phyloP scores from a whole-genome alignment of 2,888 invertebrate genomes.

The Labia minor region DNA sequence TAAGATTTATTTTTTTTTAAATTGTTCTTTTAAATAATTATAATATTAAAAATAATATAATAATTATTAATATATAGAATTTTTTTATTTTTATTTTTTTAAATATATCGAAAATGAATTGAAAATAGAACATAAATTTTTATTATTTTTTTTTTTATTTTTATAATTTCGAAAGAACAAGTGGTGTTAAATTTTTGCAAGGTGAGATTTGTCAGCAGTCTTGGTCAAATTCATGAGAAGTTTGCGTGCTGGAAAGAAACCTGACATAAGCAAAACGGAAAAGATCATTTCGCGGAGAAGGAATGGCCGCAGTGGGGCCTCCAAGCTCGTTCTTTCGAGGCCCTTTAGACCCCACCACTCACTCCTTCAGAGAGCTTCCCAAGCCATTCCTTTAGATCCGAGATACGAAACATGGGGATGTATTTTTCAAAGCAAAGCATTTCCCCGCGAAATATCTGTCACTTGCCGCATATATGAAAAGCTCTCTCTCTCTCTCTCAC shows the following conservation, averaged over 20 bases:
- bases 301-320: not conserved
- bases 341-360: not conserved
- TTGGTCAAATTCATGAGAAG: not conserved
- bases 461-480: not conserved
- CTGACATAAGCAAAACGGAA: constrained; percentile 13
- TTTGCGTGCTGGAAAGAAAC: not conserved
- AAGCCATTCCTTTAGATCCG: not conserved
- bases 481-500: not conserved
- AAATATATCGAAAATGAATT: too few relatives aligned
- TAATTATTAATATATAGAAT: too few relatives aligned
- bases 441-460: constrained; percentile 13
- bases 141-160: too few relatives aligned
- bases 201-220: constrained; percentile 8
- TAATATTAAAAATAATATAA: too few relatives aligned
- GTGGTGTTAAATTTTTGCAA: not conserved
- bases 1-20: too few relatives aligned
- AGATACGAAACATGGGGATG: not conserved
- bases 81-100: too few relatives aligned
- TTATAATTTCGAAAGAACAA: too few relatives aligned
- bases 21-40: too few relatives aligned
- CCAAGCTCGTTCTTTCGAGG: not conserved
- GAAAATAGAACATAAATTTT: too few relatives aligned
- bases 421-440: constrained; percentile 13
- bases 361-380: not conserved
- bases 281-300: not conserved